Evolutionary conservation across 1,140 invertebrate species (phyloP).

Genomic region (Meloidogyne hapla): DNA sequence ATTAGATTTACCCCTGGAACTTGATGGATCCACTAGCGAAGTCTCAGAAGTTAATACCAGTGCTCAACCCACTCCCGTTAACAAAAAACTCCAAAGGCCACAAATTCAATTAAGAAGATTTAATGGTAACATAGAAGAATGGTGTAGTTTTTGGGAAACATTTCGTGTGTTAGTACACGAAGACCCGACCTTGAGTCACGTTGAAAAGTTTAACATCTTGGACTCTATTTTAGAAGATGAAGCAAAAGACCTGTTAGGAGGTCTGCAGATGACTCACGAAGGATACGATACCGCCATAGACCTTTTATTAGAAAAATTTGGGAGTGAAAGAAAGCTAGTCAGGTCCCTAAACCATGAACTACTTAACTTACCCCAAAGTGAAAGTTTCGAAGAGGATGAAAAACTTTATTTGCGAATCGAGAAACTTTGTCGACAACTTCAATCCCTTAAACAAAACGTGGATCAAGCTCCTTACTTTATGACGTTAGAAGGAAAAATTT

Average conservation of each 20-base stretch:
- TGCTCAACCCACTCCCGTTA: no score
- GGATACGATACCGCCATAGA: slow-evolving; percentile 13
- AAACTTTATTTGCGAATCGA: not conserved
- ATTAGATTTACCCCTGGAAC: no score
- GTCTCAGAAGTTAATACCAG: no score
- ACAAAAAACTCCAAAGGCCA: not conserved
- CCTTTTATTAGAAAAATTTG: not conserved
- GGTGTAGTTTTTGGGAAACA: slow-evolving; percentile 5
- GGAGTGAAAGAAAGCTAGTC: not conserved
- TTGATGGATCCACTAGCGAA: no score
- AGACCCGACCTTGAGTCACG: not conserved
- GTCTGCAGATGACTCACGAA: not conserved
- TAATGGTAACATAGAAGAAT: not conserved
- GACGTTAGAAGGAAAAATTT: slow-evolving; percentile 9
- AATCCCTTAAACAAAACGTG: not conserved
- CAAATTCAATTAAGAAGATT: not conserved
- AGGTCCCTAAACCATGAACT: not conserved
- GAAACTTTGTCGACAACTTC: slow-evolving; percentile 11
- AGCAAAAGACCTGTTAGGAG: not conserved
- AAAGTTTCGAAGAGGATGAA: not conserved
- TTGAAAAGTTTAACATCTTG: slow-evolving; percentile 8
- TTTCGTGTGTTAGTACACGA: not conserved
- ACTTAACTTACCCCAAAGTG: not conserved
- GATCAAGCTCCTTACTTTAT: not conserved
- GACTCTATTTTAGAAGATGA: not conserved